These are phyloP conservation scores for Danio choprae DNA, from an alignment of 2,797 vertebrate genomes.

Conservation along the genomic window DNA sequence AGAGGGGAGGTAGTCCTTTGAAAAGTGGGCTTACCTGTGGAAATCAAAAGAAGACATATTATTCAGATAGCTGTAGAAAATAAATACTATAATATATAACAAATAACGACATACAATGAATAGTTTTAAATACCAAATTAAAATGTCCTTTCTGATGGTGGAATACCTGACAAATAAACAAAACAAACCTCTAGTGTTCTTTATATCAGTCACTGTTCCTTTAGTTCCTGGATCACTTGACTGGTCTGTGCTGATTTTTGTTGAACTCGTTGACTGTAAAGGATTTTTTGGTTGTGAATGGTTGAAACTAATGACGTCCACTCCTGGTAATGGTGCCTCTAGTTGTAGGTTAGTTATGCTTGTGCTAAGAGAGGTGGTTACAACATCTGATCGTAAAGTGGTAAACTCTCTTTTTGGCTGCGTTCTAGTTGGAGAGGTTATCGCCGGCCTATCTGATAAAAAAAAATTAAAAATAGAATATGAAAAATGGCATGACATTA, in stretches of 20 bases:
- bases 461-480: conserved; percentile 31
- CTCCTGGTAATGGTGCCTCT: conserved; percentile 41
- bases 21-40: conserved; percentile 63
- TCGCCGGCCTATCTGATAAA: conserved; percentile 53
- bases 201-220: conserved; percentile 46
- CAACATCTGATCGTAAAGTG: conserved; percentile 42
- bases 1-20: conserved; percentile 56
- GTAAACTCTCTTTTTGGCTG: conserved; percentile 55
- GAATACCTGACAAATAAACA: neutral
- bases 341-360: conserved; percentile 50
- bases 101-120: neutral
- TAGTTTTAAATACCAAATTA: neutral
- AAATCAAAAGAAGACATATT: conserved; percentile 33
- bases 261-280: conserved; percentile 55
- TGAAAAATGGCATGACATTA: too few relatives aligned
- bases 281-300: conserved; percentile 52
- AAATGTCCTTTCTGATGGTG: neutral
- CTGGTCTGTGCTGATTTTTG: conserved; percentile 41
- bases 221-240: conserved; percentile 40
- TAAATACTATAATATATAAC: neutral
- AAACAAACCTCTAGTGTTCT: conserved; percentile 69
- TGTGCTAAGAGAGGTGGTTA: conserved; percentile 17
- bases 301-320: conserved; percentile 45
- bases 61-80: neutral
- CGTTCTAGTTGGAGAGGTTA: conserved; percentile 40